Evolutionary conservation across 1,140 invertebrate species (phyloP).

Genomic region (Drosophila azteca): DNA sequence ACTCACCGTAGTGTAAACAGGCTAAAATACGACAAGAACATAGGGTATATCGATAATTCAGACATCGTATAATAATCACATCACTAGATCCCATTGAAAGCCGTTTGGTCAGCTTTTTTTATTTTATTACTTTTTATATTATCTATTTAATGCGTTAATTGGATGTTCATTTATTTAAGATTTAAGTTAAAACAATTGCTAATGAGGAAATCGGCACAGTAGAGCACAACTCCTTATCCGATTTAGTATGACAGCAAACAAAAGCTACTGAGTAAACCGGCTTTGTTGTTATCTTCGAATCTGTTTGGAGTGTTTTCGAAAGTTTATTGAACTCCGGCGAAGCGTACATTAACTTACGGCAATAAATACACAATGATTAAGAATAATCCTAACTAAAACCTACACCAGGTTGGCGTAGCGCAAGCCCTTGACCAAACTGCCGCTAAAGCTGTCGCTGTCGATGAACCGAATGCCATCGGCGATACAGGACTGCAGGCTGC

Average conservation of each 20-base stretch:
- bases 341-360: constrained; percentile 65
- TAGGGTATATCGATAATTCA: too few relatives aligned
- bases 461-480: constrained; percentile 70
- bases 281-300: constrained; percentile 33
- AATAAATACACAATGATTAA: constrained; percentile 68
- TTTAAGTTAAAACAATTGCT: too few relatives aligned
- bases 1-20: too few relatives aligned
- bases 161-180: too few relatives aligned
- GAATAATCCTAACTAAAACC: constrained; percentile 22
- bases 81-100: too few relatives aligned
- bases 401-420: constrained; percentile 74
- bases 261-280: constrained; percentile 50
- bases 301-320: constrained; percentile 28
- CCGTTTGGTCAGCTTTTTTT: too few relatives aligned
- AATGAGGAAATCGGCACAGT: too few relatives aligned
- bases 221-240: background rate
- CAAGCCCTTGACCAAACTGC: constrained; percentile 77
- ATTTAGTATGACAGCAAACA: constrained; percentile 21
- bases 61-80: too few relatives aligned
- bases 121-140: too few relatives aligned
- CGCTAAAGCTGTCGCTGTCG: constrained; percentile 64
- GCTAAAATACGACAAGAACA: too few relatives aligned
- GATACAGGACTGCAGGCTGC: constrained; percentile 69
- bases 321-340: constrained; percentile 68
- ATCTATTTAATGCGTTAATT: too few relatives aligned